These are phyloP conservation scores for Mormyrus hasselquistii DNA, from an alignment of 2,797 vertebrate species.

Conservation along the genomic window DNA sequence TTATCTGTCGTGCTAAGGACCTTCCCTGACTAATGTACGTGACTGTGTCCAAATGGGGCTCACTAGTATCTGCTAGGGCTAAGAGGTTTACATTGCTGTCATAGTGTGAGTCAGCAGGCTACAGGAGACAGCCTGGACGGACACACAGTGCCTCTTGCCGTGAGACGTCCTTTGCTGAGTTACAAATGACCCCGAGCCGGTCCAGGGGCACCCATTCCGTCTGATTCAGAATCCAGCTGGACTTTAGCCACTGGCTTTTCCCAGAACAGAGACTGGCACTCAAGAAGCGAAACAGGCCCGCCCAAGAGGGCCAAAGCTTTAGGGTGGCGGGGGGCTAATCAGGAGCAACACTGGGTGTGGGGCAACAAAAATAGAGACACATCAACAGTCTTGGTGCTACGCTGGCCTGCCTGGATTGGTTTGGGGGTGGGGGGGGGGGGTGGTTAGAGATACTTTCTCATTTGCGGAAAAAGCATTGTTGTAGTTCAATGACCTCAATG, in stretches of 20 bases:
- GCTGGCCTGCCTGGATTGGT: neutral
- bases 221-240: neutral
- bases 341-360: conserved; percentile 31
- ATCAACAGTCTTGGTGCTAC: neutral
- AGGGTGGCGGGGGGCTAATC: conserved; percentile 40
- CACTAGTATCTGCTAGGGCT: neutral
- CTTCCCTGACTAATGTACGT: neutral
- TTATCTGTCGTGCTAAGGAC: neutral
- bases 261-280: neutral
- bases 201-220: neutral
- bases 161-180: neutral
- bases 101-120: neutral
- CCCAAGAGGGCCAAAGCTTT: conserved; percentile 26
- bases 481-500: neutral
- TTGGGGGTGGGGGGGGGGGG: no score
- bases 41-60: neutral
- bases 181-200: neutral
- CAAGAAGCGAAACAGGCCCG: neutral
- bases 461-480: neutral
- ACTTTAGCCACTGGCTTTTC: neutral
- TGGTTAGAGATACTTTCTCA: neutral
- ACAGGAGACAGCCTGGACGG: neutral
- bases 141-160: neutral
- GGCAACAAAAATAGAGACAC: conserved; percentile 24
- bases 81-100: neutral